These are phyloP conservation scores for Coptodon rendalli DNA, from an alignment of 2,113 vertebrate genomes.

Conservation along the genomic window DNA sequence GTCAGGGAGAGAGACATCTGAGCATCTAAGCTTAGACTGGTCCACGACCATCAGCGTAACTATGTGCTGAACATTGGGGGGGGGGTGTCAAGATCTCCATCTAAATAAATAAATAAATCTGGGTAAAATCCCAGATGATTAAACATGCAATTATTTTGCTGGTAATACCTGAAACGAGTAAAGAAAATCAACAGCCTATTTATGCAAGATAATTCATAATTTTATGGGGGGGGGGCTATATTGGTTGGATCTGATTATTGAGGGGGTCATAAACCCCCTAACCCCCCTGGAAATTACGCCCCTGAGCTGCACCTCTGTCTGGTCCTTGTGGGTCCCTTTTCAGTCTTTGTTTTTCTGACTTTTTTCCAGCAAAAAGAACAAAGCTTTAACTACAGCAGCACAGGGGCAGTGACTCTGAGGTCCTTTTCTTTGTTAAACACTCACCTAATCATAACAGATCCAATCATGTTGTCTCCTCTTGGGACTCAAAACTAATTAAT, in stretches of 20 bases:
- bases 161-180: background rate
- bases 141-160: fast-evolving
- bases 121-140: fast-evolving
- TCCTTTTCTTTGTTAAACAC: background rate
- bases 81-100: fast-evolving
- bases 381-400: background rate
- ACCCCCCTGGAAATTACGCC: fast-evolving
- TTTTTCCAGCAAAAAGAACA: background rate
- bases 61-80: background rate
- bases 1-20: background rate
- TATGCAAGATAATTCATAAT: background rate
- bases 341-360: background rate
- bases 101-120: background rate
- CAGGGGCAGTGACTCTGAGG: background rate
- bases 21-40: background rate
- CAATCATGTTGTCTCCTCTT: background rate
- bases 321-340: background rate
- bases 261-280: background rate
- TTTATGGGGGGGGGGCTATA: background rate
- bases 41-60: background rate
- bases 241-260: background rate
- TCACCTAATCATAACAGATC: background rate
- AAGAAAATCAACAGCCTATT: background rate
- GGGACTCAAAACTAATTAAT: background rate
- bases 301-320: background rate